A percentile compares a stretch with the other conserved stretches of the same genome.
These are phyloP conservation scores for Scopus umbretta DNA, from an alignment of 2,113 vertebrate species.

Conservation along the genomic window DNA sequence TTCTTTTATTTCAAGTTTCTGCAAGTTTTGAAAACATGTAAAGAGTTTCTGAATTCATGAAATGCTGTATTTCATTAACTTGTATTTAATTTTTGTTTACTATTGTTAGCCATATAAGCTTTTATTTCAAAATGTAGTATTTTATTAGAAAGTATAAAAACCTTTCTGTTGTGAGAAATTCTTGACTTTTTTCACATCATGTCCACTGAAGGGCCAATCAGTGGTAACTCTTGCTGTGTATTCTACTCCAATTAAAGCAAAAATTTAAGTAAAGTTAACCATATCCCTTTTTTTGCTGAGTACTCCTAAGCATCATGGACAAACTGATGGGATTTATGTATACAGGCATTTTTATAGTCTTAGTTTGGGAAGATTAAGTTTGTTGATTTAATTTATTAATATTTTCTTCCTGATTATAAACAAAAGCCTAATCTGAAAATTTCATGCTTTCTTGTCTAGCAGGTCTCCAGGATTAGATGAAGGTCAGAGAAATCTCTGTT, in stretches of 20 bases:
- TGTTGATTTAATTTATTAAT: neutral
- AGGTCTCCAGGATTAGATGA: neutral
- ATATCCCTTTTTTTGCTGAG: accelerated
- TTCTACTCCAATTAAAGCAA: neutral
- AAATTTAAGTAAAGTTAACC: neutral
- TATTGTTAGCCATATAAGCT: neutral
- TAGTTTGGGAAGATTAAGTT: neutral
- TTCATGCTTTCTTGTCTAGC: neutral
- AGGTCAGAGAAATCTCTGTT: neutral
- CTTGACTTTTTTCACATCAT: neutral
- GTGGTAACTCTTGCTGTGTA: neutral
- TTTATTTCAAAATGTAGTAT: neutral
- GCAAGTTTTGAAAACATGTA: neutral
- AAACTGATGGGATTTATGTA: neutral
- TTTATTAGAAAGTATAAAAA: neutral
- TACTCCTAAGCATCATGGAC: accelerated
- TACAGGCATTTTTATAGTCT: neutral
- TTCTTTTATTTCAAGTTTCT: neutral
- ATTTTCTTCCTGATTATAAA: neutral
- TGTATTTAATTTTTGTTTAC: neutral
- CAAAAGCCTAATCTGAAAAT: neutral
- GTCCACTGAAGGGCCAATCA: neutral
- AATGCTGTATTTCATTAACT: neutral
- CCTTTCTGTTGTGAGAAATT: neutral
- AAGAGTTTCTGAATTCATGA: neutral